Evolutionary conservation across 2,113 vertebrate genomes (phyloP), one percentile per base, ranked within the genome.

Genomic region (Pithys albifrons): DNA sequence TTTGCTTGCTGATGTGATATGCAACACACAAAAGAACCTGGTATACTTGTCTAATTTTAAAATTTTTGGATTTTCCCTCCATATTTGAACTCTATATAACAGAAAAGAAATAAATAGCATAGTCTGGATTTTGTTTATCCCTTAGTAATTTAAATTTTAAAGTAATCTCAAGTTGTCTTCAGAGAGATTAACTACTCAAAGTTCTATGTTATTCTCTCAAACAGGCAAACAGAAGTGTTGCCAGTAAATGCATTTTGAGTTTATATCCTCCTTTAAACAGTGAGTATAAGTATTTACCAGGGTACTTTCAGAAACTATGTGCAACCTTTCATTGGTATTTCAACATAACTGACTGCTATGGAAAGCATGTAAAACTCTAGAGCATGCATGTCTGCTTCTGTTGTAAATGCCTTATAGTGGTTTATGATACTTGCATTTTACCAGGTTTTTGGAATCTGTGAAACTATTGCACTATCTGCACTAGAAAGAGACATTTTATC

Each of bases 81-180:
- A 11, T 84, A 48, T 70, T 72, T 81, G 41, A 62, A 55, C 13
- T 76, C 19, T 55, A 14, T 4, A 14, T 45, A 29, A 61, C 52
- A 69, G 28, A 4, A 12, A 66, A 17, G 4, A 64, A 88, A 75
- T 25, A 70, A 74, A 37, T 48, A 87, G 7, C 7, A 19, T 39
- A 28, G 4, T 67, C 57, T 81, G 45, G 41, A 55, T 74, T 80
- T 88, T 92, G 8, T 78, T 91, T 91, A 48, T 93, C 15, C 10
- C 48, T 39, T 28, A 37, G 27, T 65, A 20, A 61, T 89, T 91
- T 74, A 71, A 51, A 57, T 78, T 81, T 84, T 48, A 65, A 69
- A 84, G 81, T n/a, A 91, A 80, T 48, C 39, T 89, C 85, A 78
- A 69, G 72, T 92, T 92, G 55, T 64, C 48, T 82, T 92, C 5